Evolutionary conservation across 2,888 invertebrate genomes (phyloP).

Genomic region (Liposcelis brunnea): DNA sequence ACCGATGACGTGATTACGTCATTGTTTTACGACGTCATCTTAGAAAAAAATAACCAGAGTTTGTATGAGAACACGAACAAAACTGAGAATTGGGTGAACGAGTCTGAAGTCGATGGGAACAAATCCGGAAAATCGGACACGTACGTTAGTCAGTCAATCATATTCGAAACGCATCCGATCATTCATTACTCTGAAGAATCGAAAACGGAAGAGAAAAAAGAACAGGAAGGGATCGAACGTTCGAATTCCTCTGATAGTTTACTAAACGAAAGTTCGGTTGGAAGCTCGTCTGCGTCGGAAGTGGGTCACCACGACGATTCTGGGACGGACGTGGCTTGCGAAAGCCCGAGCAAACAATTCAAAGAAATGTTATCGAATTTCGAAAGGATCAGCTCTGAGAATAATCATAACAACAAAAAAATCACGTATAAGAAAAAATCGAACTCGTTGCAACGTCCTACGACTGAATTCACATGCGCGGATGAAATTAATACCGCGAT

Average conservation of each 20-base stretch:
- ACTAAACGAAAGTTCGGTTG: constrained; percentile 5
- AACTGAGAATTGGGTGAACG: background rate
- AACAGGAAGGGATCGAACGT: background rate
- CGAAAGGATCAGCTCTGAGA: constrained; percentile 2
- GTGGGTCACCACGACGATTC: constrained; percentile 14
- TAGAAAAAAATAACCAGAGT: no score
- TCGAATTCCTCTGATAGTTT: constrained; percentile 3
- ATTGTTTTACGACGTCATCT: no score
- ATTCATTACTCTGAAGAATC: background rate
- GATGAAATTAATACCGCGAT: no score
- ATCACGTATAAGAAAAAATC: background rate
- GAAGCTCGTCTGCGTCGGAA: constrained; percentile 11
- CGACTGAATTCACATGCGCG: background rate
- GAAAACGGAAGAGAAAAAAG: background rate
- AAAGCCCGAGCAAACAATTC: constrained; percentile 10
- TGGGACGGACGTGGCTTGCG: constrained; percentile 15
- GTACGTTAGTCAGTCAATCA: constrained; percentile 1
- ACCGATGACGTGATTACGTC: background rate
- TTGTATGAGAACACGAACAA: no score
- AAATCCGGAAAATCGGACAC: background rate
- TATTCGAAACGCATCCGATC: constrained; percentile 5
- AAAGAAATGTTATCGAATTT: constrained; percentile 2
- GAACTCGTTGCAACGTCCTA: background rate
- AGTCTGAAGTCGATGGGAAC: background rate
- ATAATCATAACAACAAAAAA: background rate